Conservation (phyloP, 2,797 vertebrate genomes). For the Podargus strigoides region DNA sequence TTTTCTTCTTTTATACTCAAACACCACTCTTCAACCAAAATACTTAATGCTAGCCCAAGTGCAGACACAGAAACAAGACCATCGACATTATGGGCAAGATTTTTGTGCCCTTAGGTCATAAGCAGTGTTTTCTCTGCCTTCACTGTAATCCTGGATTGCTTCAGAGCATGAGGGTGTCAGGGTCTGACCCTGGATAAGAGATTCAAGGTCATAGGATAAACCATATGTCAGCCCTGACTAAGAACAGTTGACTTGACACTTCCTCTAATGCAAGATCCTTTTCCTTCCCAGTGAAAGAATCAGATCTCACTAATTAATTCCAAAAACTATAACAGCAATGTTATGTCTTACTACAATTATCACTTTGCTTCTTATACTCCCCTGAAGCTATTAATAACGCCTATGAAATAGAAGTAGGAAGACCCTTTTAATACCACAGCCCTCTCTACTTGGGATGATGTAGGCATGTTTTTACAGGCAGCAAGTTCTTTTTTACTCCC, state of each 20-base stretch:
- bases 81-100: background rate
- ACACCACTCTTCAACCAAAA: background rate
- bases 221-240: background rate
- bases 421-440: background rate
- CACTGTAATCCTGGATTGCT: background rate
- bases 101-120: background rate
- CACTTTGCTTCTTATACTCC: background rate
- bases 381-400: background rate
- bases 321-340: background rate
- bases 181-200: slow-evolving; percentile 7
- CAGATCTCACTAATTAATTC: background rate
- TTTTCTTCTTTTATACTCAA: background rate
- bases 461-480: slow-evolving; percentile 35
- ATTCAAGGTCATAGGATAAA: slow-evolving; percentile 37
- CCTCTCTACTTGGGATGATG: background rate
- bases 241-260: slow-evolving; percentile 9
- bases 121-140: background rate
- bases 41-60: background rate
- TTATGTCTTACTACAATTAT: background rate
- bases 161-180: background rate
- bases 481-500: slow-evolving; percentile 51
- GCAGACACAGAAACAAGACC: background rate
- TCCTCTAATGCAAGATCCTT: background rate
- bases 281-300: background rate
- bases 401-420: background rate